Percentiles rank a stretch among this genome's conserved stretches.
Conservation (phyloP, 1,140 invertebrate species). For the Hycleus cichorii region DNA sequence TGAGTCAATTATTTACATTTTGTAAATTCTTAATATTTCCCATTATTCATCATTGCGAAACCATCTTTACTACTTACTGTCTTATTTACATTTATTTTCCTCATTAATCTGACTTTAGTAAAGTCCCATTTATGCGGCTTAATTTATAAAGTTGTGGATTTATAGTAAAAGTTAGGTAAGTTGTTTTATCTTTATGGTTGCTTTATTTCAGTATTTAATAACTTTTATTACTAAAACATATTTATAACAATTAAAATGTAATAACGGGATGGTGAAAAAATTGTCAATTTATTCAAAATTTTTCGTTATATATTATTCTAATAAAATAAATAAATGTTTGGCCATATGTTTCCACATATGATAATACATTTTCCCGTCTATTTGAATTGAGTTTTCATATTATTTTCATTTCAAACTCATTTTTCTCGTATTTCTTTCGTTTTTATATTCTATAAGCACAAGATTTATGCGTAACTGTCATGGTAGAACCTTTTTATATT, state of each 20-base stretch:
- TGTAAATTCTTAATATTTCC: no score
- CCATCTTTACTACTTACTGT: slow-evolving; percentile 25
- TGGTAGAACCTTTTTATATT: slow-evolving; percentile 37
- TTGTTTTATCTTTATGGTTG: slow-evolving; percentile 40
- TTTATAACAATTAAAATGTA: slow-evolving; percentile 26
- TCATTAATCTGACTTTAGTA: slow-evolving; percentile 40
- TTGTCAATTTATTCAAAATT: not conserved
- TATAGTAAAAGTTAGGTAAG: slow-evolving; percentile 38
- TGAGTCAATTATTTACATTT: no score
- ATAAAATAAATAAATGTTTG: slow-evolving; percentile 18
- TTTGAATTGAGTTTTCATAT: slow-evolving; percentile 38
- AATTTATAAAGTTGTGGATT: slow-evolving; percentile 41
- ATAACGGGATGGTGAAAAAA: slow-evolving; percentile 8
- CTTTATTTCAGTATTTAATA: slow-evolving; percentile 36
- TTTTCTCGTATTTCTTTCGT: slow-evolving; percentile 36
- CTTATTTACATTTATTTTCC: slow-evolving; percentile 40
- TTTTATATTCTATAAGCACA: slow-evolving; percentile 32
- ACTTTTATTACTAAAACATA: slow-evolving; percentile 33
- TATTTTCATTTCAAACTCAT: slow-evolving; percentile 39
- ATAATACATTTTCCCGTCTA: slow-evolving; percentile 38
- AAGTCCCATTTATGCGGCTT: slow-evolving; percentile 41
- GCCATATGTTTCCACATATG: slow-evolving; percentile 28
- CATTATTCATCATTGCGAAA: no score
- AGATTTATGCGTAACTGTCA: slow-evolving; percentile 39
- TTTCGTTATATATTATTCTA: slow-evolving; percentile 6